Conservation (phyloP, 2,888 invertebrate species). For the Drosophila neotestacea region DNA sequence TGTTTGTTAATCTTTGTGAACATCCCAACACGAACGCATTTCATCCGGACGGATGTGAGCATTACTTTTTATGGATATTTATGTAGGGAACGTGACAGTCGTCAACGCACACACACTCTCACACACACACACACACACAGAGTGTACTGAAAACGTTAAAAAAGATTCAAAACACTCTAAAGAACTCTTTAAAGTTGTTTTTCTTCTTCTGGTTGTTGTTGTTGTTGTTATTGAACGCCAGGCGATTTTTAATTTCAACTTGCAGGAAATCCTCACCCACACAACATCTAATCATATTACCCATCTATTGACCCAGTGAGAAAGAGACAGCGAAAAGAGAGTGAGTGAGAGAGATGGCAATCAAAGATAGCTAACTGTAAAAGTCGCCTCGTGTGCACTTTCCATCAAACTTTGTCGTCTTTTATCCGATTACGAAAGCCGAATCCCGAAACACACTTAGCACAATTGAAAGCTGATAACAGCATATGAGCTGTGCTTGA, state of each 20-base stretch:
- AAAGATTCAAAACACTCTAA: constrained; percentile 20
- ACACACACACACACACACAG: constrained; percentile 10
- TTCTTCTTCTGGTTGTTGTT: constrained; percentile 10
- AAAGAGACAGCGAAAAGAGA: not conserved
- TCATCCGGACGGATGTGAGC: constrained; percentile 81
- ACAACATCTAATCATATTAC: constrained; percentile 20
- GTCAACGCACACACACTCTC: constrained; percentile 36
- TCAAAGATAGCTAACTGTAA: constrained; percentile 16
- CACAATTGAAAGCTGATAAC: constrained; percentile 8
- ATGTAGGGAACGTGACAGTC: constrained; percentile 78
- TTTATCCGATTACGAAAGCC: constrained; percentile 10
- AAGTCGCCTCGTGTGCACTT: constrained; percentile 7
- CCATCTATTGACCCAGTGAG: not conserved
- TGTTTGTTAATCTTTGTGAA: constrained; percentile 44
- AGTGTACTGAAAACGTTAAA: constrained; percentile 3
- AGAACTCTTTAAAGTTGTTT: constrained; percentile 42
- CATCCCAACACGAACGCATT: constrained; percentile 64
- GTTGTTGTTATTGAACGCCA: constrained; percentile 35
- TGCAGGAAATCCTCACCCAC: constrained; percentile 56
- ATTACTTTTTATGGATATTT: constrained; percentile 82
- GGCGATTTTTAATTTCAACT: constrained; percentile 60
- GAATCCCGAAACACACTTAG: constrained; percentile 9
- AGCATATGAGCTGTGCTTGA: not conserved
- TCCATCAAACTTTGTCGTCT: constrained; percentile 9
- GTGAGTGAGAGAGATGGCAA: constrained; percentile 1